Evolutionary conservation across 1,140 invertebrate species (phyloP), one percentile per base, ranked within the genome.

Genomic region (Zaprionus capensis): DNA sequence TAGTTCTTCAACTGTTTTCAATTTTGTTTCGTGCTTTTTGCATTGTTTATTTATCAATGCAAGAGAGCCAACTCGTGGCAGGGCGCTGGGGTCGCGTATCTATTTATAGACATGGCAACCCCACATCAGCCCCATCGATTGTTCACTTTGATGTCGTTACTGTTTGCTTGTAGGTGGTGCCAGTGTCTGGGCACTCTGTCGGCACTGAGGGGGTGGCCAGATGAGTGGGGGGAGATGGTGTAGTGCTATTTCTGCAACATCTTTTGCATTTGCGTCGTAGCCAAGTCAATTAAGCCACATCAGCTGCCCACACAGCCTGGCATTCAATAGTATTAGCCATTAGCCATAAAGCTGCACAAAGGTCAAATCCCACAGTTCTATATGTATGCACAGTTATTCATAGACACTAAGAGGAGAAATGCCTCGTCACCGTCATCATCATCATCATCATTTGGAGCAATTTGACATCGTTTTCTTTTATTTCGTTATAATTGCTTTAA

Each of bases 401-500:
- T 87, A 87, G 76, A 61, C 58, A n/a, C 15, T 7, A n/a, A 5
- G 36, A 5, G 36, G 51, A 73, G 76, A 87, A 80, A 66, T 86
- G 79, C 68, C 67, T 28, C 64, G 70, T 57, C 51, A 71, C 66
- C 82, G 70, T 69, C 56, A 78, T 78, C 67, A 62, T 56, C 49
- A 71, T 75, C 76, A 72, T 51, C 36, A 64, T 69, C 44, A 28
- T 55, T 36, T 36, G 4, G 14, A 74, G 66, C 71, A 75, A 79
- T 71, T 78, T 76, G 63, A 66, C 44, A 72, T 67, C 73, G 71
- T 71, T 68, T 36, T 26, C 46, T 53, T 67, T 71, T 73, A 90
- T 79, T 81, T 85, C 63, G 57, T 81, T 84, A 90, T 90, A 88
- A 88, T 90, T 90, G 71, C 38, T 58, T 72, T 36, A 65, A 72